Base-by-base conservation (phyloP, 2,113 vertebrate genomes). In the Meleagris gallopavo region DNA sequence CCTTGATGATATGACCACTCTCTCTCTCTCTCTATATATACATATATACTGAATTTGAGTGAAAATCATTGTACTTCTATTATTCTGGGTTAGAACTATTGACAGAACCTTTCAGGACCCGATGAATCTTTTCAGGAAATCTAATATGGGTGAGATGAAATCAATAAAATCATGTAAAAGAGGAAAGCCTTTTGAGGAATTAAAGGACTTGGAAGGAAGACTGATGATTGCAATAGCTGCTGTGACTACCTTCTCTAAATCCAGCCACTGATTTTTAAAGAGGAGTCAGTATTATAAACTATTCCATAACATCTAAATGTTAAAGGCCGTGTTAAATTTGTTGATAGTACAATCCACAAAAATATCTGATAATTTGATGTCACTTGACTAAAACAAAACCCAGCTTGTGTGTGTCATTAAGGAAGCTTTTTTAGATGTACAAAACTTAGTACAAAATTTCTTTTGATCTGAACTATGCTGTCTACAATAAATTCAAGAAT, bases 131-230 rank as follows among this genome's bases (percentile, higher is more conserved):
- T 82, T 20, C 73, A 89, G 48, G 32, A 89, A 94, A 79, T 41
- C n/a, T 79, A 67, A 77, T 80, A 74, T 24, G 21, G 10, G n/a
- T 70, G 48, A 87, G n/a, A 66, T 30, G 6, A 75, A 82, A 94
- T 94, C 48, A 86, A 84, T 78, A 92, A 60, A 50, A 72, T 89
- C 69, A 12, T 79, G 62, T 88, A 40, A 74, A 92, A 77, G 55
- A 83, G 71, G 66, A 11, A 55, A 69, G 66, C 61, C 15, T 86
- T 77, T 16, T 77, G 41, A 69, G 48, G 46, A 80, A n/a, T 13
- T 70, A 50, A 36, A 60, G 43, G 21, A 54, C 7, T 78, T 81
- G 54, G 45, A 84, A 72, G 27, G 20, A 84, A 40, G 43, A 92
- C 19, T 89, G 70, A 78, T 88, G 66, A 79, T 65, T 45, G 60